Conservation (phyloP, 2,888 invertebrate genomes). For the Galerucella pusilla region DNA sequence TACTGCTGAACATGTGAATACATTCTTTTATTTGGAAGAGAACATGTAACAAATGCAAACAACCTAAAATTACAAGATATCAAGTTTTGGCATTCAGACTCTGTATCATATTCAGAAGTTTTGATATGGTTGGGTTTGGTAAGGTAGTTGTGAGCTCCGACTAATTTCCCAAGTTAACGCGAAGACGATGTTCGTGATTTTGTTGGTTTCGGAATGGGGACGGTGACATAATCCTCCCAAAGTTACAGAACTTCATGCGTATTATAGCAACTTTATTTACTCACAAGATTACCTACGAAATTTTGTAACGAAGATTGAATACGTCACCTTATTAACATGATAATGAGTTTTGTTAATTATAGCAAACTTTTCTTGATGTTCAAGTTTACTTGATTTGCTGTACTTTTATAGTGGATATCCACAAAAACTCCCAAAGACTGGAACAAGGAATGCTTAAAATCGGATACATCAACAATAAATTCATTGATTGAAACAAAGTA, state of each 20-base stretch:
- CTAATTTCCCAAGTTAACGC: not conserved
- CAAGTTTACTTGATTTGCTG: no score
- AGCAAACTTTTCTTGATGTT: no score
- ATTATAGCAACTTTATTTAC: not conserved
- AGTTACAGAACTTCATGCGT: not conserved
- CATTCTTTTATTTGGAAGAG: no score
- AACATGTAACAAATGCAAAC: no score
- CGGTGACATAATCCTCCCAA: not conserved
- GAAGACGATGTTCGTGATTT: not conserved
- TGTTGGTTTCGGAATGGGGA: not conserved
- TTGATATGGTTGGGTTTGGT: not conserved
- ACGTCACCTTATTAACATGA: not conserved
- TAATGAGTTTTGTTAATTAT: not conserved
- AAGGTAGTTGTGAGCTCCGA: not conserved
- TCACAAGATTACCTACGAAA: not conserved
- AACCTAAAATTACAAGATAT: no score
- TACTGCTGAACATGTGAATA: no score
- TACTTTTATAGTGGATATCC: no score
- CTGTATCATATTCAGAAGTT: not conserved
- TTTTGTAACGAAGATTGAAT: not conserved
- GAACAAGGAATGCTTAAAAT: no score
- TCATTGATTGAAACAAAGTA: no score
- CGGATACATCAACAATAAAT: no score
- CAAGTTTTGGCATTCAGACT: not conserved
- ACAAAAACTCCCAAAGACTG: no score